Conservation (phyloP, 2,888 invertebrate genomes). For the Aethes cnicana region DNA sequence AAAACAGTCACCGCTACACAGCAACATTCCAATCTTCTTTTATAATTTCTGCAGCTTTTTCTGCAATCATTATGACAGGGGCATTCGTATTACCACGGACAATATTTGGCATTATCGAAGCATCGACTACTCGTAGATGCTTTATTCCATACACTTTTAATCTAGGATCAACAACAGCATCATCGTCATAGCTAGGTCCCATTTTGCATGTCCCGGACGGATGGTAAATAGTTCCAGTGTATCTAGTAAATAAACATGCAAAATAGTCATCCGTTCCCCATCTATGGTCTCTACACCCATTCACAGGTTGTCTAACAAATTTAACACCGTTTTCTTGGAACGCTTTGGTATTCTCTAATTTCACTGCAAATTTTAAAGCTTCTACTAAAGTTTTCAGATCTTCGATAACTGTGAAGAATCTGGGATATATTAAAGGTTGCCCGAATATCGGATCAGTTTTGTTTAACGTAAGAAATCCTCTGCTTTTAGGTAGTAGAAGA, state of each 20-base stretch:
- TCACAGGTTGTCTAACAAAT: conserved; percentile 79
- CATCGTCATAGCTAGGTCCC: conserved; percentile 62
- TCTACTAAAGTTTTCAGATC: conserved; percentile 84
- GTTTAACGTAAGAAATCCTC: conserved; percentile 84
- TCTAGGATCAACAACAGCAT: conserved; percentile 61
- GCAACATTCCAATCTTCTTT: conserved; percentile 61
- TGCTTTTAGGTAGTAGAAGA: conserved; percentile 82
- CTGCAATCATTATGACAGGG: conserved; percentile 92
- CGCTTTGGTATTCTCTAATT: conserved; percentile 79
- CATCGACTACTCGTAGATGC: conserved; percentile 87
- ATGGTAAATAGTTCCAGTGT: conserved; percentile 80
- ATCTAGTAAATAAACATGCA: conserved; percentile 84
- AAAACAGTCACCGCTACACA: too few relatives aligned
- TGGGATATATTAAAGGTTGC: conserved; percentile 87
- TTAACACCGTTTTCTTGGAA: conserved; percentile 79
- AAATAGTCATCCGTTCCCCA: conserved; percentile 85
- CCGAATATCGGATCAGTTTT: conserved; percentile 85
- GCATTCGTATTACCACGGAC: conserved; percentile 92
- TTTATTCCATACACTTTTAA: conserved; percentile 58
- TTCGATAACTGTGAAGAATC: conserved; percentile 82
- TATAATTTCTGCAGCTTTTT: conserved; percentile 72
- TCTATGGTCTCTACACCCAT: conserved; percentile 75
- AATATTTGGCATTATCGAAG: conserved; percentile 91
- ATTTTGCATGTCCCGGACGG: conserved; percentile 68
- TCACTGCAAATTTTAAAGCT: conserved; percentile 81